Percentiles rank a stretch among this genome's conserved stretches.
phyloP scores from a whole-genome alignment of 37 sponge, comb jelly and placozoan species.

The Crambe crambe region DNA sequence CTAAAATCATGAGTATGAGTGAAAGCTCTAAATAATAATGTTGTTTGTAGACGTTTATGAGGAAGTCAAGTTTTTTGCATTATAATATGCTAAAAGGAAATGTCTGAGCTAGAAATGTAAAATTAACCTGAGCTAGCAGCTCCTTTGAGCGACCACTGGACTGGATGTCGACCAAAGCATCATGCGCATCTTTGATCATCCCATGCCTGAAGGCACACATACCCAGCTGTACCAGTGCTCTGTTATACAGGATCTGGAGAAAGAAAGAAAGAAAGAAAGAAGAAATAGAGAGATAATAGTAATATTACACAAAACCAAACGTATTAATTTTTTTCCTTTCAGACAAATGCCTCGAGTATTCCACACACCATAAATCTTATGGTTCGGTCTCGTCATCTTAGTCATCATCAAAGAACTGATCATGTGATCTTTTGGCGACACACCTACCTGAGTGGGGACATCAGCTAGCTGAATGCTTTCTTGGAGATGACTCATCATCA shows the following conservation, averaged over 20 bases:
- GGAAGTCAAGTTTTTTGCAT: too few species aligned
- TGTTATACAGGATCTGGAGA: slow-evolving; percentile 92
- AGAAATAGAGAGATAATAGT: background rate
- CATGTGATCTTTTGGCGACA: too few species aligned
- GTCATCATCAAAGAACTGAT: background rate
- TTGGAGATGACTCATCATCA: slow-evolving; percentile 98
- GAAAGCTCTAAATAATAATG: too few species aligned
- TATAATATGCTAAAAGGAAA: too few species aligned
- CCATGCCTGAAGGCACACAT: slow-evolving; percentile 99
- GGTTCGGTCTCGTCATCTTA: background rate
- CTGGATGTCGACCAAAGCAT: slow-evolving; percentile 93
- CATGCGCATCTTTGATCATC: slow-evolving; percentile 93
- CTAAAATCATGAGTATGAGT: too few species aligned
- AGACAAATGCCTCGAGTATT: background rate
- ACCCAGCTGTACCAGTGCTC: slow-evolving; percentile 96
- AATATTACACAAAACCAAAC: background rate
- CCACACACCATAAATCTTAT: background rate
- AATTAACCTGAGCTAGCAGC: slow-evolving; percentile 89
- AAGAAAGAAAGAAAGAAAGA: background rate
- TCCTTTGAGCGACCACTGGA: slow-evolving; percentile 91
- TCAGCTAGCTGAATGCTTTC: slow-evolving; percentile 88
- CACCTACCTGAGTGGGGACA: slow-evolving; percentile 88
- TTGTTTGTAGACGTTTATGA: too few species aligned
- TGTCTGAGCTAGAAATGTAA: too few species aligned
- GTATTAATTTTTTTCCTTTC: background rate